Evolutionary conservation across 2,113 vertebrate species (phyloP).

Genomic region (Peromyscus polionotus): DNA sequence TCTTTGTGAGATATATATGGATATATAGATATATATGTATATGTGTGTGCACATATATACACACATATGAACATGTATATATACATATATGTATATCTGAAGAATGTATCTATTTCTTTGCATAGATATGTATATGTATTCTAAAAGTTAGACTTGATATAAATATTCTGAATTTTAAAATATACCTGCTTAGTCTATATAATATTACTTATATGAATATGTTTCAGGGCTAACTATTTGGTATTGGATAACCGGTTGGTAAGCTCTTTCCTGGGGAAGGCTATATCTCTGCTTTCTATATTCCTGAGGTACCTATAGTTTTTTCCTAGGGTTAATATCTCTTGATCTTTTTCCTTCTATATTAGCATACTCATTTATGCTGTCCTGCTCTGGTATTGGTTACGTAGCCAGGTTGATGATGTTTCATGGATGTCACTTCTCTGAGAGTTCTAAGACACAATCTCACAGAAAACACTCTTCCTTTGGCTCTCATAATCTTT

Average conservation of each 20-base stretch:
- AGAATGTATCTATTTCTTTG: no score
- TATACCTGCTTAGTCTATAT: background rate
- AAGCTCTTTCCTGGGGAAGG: background rate
- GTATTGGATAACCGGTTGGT: background rate
- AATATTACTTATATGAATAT: background rate
- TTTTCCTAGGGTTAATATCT: background rate
- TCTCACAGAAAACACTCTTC: background rate
- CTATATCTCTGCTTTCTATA: background rate
- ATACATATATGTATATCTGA: no score
- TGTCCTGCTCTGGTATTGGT: background rate
- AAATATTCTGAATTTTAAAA: background rate
- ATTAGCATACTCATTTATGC: background rate
- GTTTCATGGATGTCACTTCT: background rate
- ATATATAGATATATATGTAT: no score
- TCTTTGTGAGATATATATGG: no score
- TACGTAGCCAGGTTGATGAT: background rate
- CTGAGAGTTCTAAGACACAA: background rate
- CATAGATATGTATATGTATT: background rate
- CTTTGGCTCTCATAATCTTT: background rate
- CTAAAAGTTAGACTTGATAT: background rate
- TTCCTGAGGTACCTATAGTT: background rate
- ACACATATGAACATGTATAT: no score
- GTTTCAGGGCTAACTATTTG: background rate
- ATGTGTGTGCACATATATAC: no score
- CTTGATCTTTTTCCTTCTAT: background rate